These are phyloP conservation scores for Ceratotherium simum DNA, from an alignment of 2,113 vertebrate species.

Conservation along the genomic window DNA sequence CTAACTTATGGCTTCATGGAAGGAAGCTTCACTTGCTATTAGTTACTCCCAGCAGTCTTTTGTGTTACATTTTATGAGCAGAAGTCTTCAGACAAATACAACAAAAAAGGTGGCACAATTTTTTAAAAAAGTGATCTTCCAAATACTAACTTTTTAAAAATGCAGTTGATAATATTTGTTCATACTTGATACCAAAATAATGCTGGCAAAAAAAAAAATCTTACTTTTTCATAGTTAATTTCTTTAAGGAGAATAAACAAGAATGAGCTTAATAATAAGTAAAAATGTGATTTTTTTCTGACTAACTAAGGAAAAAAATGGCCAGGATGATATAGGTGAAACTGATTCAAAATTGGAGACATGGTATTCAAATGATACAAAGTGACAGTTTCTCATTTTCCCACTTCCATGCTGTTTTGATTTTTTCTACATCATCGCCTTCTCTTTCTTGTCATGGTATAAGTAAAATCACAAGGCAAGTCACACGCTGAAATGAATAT, in stretches of 20 bases:
- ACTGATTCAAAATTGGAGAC: neutral
- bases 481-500: neutral
- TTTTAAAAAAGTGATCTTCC: neutral
- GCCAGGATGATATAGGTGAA: neutral
- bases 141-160: neutral
- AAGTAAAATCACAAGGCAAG: neutral
- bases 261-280: neutral
- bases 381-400: neutral
- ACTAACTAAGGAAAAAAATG: neutral
- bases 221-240: neutral
- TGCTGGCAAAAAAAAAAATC: neutral
- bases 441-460: neutral
- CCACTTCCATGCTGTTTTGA: neutral
- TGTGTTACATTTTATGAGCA: neutral
- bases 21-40: neutral
- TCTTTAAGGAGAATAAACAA: neutral
- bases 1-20: neutral
- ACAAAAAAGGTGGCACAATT: neutral
- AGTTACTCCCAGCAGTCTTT: neutral
- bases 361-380: neutral
- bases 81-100: neutral
- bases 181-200: neutral
- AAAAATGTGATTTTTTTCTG: neutral
- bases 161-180: neutral
- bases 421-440: neutral